Conservation (phyloP, 2,888 invertebrate species). For the Polydrusus cervinus region DNA sequence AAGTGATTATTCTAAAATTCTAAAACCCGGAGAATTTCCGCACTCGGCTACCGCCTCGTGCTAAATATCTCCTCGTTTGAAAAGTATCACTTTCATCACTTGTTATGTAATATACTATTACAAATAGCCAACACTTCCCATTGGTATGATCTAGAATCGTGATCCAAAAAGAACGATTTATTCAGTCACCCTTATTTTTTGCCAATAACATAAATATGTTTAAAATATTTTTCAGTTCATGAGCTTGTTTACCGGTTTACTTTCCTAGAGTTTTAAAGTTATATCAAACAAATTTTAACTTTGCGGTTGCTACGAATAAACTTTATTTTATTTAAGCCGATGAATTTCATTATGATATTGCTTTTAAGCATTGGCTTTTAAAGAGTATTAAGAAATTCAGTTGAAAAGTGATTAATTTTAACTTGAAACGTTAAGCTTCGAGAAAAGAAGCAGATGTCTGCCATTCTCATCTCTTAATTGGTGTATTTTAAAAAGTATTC, state of each 20-base stretch:
- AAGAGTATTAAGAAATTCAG: conserved; percentile 61
- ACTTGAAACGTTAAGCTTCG: conserved; percentile 61
- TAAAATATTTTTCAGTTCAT: no score
- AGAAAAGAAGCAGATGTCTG: conserved; percentile 67
- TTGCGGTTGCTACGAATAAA: conserved; percentile 19
- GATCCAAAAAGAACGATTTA: no score
- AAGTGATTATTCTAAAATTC: no score
- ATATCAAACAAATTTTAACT: conserved; percentile 7
- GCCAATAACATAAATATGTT: no score
- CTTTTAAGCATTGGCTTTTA: conserved; percentile 21
- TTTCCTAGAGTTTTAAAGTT: conserved; percentile 3
- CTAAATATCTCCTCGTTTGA: no score
- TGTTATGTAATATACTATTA: no score
- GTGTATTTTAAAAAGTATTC: conserved; percentile 44
- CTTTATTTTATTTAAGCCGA: conserved; percentile 23
- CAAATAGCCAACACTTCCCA: no score
- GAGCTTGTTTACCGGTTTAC: neutral
- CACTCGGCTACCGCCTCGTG: no score
- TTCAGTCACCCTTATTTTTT: no score
- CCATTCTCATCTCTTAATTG: conserved; percentile 49
- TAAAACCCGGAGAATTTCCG: no score
- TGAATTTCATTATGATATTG: conserved; percentile 29
- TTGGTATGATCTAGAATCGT: no score
- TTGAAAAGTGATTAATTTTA: conserved; percentile 66
- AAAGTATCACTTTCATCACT: no score